Evolutionary conservation across 2,113 vertebrate species (phyloP).

Genomic region (Emydura subglobosa): DNA sequence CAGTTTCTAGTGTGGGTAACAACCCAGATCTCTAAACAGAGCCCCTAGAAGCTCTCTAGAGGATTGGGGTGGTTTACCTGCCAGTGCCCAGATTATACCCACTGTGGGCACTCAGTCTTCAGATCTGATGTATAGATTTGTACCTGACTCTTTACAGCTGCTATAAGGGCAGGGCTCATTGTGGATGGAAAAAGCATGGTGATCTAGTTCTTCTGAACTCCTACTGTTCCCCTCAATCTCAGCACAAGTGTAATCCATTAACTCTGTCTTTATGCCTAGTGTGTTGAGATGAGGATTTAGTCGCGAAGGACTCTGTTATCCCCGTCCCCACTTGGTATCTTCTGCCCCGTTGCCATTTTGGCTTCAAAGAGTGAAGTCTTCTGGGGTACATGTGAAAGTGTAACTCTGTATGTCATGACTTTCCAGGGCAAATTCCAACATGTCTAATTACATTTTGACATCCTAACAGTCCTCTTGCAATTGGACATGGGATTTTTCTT

Average conservation of each 20-base stretch:
- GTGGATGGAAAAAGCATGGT: neutral
- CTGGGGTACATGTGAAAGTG: neutral
- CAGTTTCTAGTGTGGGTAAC: neutral
- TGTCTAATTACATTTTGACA: neutral
- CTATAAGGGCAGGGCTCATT: neutral
- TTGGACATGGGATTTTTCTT: neutral
- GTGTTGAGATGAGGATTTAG: neutral
- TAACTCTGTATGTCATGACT: neutral
- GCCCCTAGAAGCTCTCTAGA: too few relatives aligned
- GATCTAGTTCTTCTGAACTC: neutral
- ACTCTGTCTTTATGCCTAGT: neutral
- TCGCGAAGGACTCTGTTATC: neutral
- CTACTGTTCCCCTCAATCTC: neutral
- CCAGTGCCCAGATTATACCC: neutral
- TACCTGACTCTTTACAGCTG: neutral
- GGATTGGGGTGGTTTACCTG: neutral
- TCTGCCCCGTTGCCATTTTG: neutral
- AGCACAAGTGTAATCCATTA: neutral
- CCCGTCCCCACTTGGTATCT: neutral
- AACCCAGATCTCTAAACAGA: neutral
- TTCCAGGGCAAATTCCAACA: neutral
- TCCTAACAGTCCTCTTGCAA: neutral
- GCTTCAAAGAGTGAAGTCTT: neutral
- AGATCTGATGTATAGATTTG: neutral
- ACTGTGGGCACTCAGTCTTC: neutral